Evolutionary conservation across 2,888 invertebrate species (phyloP).

Genomic region (Nezara viridula): DNA sequence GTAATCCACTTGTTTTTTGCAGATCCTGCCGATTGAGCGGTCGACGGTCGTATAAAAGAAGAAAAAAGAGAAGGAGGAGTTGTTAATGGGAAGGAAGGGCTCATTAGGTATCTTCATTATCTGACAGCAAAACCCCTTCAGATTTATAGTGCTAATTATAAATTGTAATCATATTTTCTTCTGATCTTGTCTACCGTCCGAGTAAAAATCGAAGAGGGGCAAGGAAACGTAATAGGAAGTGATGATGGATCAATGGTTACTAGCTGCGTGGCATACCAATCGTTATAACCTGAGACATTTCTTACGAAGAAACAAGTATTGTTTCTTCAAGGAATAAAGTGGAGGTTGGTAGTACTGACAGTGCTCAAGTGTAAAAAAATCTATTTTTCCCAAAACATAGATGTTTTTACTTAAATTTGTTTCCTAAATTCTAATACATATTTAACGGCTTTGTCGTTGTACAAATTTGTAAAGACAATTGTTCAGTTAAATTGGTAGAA

Average conservation of each 20-base stretch:
- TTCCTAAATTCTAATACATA: too few relatives aligned
- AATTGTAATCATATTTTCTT: slow-evolving; percentile 14
- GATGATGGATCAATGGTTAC: neutral
- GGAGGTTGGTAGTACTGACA: neutral
- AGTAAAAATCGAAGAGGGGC: neutral
- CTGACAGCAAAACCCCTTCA: neutral
- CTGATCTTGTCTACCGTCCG: neutral
- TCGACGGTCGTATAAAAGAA: neutral
- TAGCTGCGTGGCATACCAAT: neutral
- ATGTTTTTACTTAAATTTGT: too few relatives aligned
- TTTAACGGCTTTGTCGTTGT: too few relatives aligned
- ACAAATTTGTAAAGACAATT: too few relatives aligned
- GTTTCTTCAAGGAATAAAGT: neutral
- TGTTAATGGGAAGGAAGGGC: neutral
- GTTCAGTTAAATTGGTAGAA: too few relatives aligned
- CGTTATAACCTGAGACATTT: neutral
- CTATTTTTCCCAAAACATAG: too few relatives aligned
- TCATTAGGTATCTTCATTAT: slow-evolving; percentile 12
- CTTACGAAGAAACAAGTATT: neutral
- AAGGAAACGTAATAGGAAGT: neutral
- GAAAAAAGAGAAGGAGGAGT: neutral
- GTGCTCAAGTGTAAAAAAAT: too few relatives aligned
- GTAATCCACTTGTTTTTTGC: neutral
- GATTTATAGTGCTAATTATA: slow-evolving; percentile 19
- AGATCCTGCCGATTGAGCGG: neutral